phyloP scores from a whole-genome alignment of 2,113 vertebrate genomes.

The Istiophorus platypterus region DNA sequence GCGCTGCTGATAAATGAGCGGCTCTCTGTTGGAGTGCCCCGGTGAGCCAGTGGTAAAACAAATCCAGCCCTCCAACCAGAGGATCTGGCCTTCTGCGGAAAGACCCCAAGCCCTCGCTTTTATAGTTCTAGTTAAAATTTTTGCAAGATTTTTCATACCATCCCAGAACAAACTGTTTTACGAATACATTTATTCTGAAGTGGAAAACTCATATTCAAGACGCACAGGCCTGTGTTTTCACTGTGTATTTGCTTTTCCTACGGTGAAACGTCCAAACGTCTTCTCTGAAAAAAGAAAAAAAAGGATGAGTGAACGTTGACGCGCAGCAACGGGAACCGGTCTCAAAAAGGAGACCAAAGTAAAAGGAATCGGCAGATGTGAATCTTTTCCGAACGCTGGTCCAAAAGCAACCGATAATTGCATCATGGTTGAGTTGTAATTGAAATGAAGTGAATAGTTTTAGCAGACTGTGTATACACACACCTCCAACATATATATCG shows the following conservation, averaged over 20 bases:
- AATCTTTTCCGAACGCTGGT: background rate
- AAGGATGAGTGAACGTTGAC: background rate
- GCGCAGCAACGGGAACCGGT: background rate
- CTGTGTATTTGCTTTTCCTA: background rate
- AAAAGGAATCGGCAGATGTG: background rate
- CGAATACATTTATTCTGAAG: too few relatives aligned
- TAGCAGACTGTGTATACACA: too few relatives aligned
- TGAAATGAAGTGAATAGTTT: too few relatives aligned
- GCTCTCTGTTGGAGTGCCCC: too few relatives aligned
- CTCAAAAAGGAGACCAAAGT: background rate
- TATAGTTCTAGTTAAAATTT: background rate
- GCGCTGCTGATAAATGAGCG: too few relatives aligned
- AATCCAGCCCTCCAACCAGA: background rate
- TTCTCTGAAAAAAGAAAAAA: background rate
- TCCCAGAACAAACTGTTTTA: too few relatives aligned
- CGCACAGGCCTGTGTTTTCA: background rate
- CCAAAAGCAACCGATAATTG: background rate
- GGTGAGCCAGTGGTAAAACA: background rate
- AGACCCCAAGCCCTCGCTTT: background rate
- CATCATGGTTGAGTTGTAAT: too few relatives aligned
- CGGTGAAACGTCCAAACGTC: background rate
- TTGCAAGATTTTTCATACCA: too few relatives aligned
- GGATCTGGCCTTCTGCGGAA: too few relatives aligned
- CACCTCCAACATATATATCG: background rate
- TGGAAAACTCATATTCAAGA: too few relatives aligned